phyloP scores from a whole-genome alignment of 2,113 vertebrate genomes.

The Phyllopteryx taeniolatus region DNA sequence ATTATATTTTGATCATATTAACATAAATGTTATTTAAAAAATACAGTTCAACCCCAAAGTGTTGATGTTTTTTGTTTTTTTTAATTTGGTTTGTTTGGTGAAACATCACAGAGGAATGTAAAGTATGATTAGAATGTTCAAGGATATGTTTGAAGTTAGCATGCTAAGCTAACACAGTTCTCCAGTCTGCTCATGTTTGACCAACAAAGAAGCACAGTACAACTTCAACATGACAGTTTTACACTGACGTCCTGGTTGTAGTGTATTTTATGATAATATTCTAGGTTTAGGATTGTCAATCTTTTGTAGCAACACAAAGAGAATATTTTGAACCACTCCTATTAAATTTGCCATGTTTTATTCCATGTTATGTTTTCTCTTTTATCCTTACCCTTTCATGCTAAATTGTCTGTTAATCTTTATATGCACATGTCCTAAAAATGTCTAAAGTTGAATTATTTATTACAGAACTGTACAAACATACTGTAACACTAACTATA shows the following conservation, averaged over 20 bases:
- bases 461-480: background rate
- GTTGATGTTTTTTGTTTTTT: too few species aligned
- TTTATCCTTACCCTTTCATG: background rate
- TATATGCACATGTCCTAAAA: background rate
- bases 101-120: too few species aligned
- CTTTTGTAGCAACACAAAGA: background rate
- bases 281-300: background rate
- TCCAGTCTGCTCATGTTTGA: background rate
- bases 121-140: background rate
- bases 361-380: background rate
- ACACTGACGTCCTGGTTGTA: background rate
- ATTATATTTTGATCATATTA: too few species aligned
- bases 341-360: background rate
- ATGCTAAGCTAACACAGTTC: background rate
- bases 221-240: background rate
- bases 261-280: background rate
- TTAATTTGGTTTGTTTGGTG: too few species aligned
- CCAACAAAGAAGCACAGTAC: background rate
- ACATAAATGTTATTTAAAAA: too few species aligned
- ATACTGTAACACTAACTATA: background rate
- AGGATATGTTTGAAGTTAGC: background rate
- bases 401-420: background rate
- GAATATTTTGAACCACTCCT: background rate
- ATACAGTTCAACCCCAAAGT: too few species aligned
- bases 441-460: background rate